Base-by-base conservation (phyloP, 2,797 vertebrate genomes). In the Gobio occitaniae region DNA sequence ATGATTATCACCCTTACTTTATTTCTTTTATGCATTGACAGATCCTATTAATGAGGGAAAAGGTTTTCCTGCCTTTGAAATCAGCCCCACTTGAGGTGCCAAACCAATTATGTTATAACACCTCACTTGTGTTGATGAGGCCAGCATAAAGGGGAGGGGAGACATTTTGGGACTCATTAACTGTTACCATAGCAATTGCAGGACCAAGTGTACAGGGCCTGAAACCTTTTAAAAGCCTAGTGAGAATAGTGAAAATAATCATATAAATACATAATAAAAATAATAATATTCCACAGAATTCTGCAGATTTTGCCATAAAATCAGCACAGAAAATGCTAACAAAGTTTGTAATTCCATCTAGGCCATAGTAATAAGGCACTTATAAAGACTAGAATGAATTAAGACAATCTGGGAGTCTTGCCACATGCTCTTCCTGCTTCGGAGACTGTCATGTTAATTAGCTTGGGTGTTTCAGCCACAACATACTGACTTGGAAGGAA, bases 41-140 rank as follows among this genome's bases (percentile, higher is more conserved):
- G 75, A 72, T 87, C 76, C 78, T 80, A 80, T 89, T 90, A 87
- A 83, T 84, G 78, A 87, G 65, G 82, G 52, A 66, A 87, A 85
- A 87, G 88, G 21, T 38, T 65, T 80, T 80, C 29, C 82, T 78
- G 70, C 44, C 80, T 66, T 65, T 50, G 65, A 56, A 25, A 12
- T 90, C 89, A 90, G 86, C 91, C 70, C 80, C 90, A 84, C 63
- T 84, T 52, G 74, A 90, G 75, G 52, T 84, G 87, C 70, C 75
- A 82, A 93, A 92, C 90, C 93, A 94, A 94, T 95, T 95, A 95
- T 90, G 77, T 90, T 70, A 81, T 89, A 76, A 87, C 88, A 89
- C 89, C 78, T 87, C 88, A 86, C 86, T 84, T 81, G 71, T 80
- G 68, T 69, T 86, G 84, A 84, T 86, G 85, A 80, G 79, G 38